These are phyloP conservation scores for Drosophila hydei DNA, from an alignment of 1,140 invertebrate genomes.

Conservation along the genomic window DNA sequence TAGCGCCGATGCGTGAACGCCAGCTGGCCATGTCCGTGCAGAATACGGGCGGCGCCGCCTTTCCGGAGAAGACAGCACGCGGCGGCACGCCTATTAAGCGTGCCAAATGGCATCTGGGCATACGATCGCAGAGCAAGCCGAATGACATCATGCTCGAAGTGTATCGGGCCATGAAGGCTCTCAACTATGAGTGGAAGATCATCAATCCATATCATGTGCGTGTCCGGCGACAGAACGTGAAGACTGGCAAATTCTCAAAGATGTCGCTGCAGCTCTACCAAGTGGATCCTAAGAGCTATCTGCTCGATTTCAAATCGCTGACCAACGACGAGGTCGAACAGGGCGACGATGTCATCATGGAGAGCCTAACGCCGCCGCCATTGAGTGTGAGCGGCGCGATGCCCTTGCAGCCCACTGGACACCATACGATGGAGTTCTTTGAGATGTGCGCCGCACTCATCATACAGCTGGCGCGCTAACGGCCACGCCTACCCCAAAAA, in stretches of 20 bases:
- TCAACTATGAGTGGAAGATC: conserved; percentile 99
- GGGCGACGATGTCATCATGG: conserved; percentile 86
- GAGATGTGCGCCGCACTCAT: conserved; percentile 99
- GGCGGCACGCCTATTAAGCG: conserved; percentile 91
- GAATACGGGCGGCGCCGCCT: conserved; percentile 71
- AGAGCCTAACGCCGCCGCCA: conserved; percentile 84
- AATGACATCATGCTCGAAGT: conserved; percentile 99
- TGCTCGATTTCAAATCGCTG: conserved; percentile 98
- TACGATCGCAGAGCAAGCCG: conserved; percentile 98
- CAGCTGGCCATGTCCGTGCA: conserved; percentile 83
- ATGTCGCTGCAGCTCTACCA: conserved; percentile 99
- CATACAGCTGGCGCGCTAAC: conserved; percentile 96
- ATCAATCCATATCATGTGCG: conserved; percentile 98
- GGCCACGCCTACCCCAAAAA: background rate
- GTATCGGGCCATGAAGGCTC: conserved; percentile 98
- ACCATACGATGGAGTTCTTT: conserved; percentile 99
- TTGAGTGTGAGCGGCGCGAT: conserved; percentile 76
- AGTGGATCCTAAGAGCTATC: conserved; percentile 98
- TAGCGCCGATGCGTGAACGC: conserved; percentile 91
- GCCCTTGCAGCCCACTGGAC: conserved; percentile 85
- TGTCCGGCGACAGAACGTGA: conserved; percentile 94
- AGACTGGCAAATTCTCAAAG: conserved; percentile 93
- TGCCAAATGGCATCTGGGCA: conserved; percentile 99
- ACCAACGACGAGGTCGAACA: conserved; percentile 90
- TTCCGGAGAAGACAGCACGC: conserved; percentile 83